Evolutionary conservation across 2,797 vertebrate species (phyloP).

Genomic region (Tadarida brasiliensis): DNA sequence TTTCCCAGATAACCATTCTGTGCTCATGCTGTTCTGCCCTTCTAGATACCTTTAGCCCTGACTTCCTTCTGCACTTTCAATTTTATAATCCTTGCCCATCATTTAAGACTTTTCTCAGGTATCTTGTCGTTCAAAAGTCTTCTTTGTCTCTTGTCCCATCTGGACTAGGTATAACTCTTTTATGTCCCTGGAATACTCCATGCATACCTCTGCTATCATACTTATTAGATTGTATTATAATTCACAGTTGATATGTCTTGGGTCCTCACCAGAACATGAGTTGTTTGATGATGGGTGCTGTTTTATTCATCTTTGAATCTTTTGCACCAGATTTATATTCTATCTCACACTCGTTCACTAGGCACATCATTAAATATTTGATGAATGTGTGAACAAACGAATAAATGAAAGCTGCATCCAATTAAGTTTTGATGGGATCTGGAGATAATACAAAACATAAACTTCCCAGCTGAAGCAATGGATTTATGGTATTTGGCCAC

Average conservation of each 20-base stretch:
- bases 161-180: background rate
- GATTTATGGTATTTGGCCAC: background rate
- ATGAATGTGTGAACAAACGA: background rate
- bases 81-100: background rate
- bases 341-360: background rate
- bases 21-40: background rate
- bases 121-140: background rate
- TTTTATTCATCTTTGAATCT: constrained; percentile 18
- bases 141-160: background rate
- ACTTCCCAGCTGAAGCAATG: background rate
- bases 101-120: background rate
- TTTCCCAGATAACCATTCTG: background rate
- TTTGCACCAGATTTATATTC: background rate
- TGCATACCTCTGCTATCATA: background rate
- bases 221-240: background rate
- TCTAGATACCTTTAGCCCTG: background rate
- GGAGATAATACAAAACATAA: background rate
- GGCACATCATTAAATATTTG: background rate
- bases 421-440: background rate
- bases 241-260: background rate
- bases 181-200: background rate
- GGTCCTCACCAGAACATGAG: background rate
- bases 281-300: background rate
- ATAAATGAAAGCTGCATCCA: background rate
- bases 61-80: background rate